Percentiles rank a stretch among this genome's conserved stretches.
phyloP scores from a whole-genome alignment of 2,113 vertebrate species.

The Nanorana parkeri region DNA sequence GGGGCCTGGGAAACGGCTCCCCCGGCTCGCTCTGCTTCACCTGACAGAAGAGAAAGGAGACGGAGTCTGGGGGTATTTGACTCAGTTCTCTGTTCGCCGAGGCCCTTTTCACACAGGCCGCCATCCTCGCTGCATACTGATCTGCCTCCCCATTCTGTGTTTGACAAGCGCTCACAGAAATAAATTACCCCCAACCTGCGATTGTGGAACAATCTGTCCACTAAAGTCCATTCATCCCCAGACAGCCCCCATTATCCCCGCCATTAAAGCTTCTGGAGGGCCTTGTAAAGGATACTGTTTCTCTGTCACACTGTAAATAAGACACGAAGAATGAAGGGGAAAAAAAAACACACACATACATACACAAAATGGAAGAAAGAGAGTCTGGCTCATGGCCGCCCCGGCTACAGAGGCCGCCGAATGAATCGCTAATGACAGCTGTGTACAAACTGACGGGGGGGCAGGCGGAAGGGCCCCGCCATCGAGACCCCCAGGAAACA shows the following conservation, averaged over 20 bases:
- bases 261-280: constrained; percentile 71
- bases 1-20: constrained; percentile 71
- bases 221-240: constrained; percentile 70
- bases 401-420: constrained; percentile 67
- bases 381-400: constrained; percentile 66
- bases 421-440: constrained; percentile 70
- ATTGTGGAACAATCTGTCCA: constrained; percentile 72
- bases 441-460: constrained; percentile 68
- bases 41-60: constrained; percentile 54
- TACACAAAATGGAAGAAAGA: constrained; percentile 58
- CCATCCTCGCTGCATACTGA: constrained; percentile 68
- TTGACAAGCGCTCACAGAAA: constrained; percentile 73
- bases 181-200: constrained; percentile 72
- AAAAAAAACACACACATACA: constrained; percentile 39
- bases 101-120: constrained; percentile 59
- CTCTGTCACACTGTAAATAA: constrained; percentile 76
- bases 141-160: constrained; percentile 69
- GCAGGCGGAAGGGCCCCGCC: constrained; percentile 57
- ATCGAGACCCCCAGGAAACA: constrained; percentile 59
- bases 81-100: constrained; percentile 65
- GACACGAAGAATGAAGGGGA: constrained; percentile 62
- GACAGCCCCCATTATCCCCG: constrained; percentile 70
- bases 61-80: constrained; percentile 59
- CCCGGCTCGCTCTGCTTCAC: constrained; percentile 64
- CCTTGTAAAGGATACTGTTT: constrained; percentile 72